Evolutionary conservation across 2,797 vertebrate species (phyloP).

Genomic region (Molossus alvarezi): DNA sequence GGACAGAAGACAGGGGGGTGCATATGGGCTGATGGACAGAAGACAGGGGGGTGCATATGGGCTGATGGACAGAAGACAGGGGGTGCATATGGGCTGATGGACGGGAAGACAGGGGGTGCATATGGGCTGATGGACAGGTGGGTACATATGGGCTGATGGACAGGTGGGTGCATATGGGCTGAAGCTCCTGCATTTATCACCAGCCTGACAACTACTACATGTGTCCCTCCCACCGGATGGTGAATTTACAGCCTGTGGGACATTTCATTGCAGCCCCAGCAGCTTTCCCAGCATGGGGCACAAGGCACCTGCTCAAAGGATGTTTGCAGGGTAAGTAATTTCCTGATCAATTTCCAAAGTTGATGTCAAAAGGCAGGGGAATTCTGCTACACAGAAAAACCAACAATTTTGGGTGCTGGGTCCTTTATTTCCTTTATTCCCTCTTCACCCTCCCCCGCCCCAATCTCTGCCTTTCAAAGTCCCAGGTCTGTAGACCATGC

Average conservation of each 20-base stretch:
- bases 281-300: fast-evolving
- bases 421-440: background rate
- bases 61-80: too few species aligned
- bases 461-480: background rate
- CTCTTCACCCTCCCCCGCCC: too few species aligned
- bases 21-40: too few species aligned
- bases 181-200: fast-evolving
- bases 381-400: background rate
- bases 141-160: fast-evolving
- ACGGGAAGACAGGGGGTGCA: too few species aligned
- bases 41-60: too few species aligned
- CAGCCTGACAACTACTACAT: fast-evolving
- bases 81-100: too few species aligned
- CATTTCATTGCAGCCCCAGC: fast-evolving
- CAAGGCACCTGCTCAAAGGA: background rate
- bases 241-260: background rate
- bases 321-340: background rate
- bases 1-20: too few species aligned
- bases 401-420: fast-evolving
- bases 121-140: fast-evolving
- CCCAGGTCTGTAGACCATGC: fast-evolving
- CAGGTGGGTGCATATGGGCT: fast-evolving
- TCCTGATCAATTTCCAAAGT: background rate
- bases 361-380: background rate
- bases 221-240: too few species aligned